These are phyloP conservation scores for Grammomys surdaster DNA, from an alignment of 2,113 vertebrate genomes.

Conservation along the genomic window DNA sequence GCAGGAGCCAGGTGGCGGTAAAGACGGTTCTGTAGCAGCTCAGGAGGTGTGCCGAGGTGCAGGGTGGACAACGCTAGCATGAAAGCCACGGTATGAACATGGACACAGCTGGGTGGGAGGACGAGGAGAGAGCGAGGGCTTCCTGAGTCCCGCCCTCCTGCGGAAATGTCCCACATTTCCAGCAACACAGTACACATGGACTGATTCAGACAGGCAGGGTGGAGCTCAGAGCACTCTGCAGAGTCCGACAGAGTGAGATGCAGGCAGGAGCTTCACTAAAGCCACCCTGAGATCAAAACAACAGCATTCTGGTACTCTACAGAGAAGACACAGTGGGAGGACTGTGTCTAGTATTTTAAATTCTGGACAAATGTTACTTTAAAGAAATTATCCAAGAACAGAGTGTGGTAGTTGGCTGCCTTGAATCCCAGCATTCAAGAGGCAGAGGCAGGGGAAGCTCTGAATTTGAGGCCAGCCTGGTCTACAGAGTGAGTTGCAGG, in stretches of 20 bases:
- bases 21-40: background rate
- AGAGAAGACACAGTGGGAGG: background rate
- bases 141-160: background rate
- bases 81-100: background rate
- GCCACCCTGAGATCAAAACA: background rate
- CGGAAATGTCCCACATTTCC: background rate
- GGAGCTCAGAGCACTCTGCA: background rate
- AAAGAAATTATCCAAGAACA: constrained; percentile 17
- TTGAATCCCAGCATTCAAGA: background rate
- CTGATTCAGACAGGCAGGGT: background rate
- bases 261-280: background rate
- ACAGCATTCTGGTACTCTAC: background rate
- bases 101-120: background rate
- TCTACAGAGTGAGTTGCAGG: background rate
- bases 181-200: background rate
- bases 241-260: background rate
- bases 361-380: constrained; percentile 35
- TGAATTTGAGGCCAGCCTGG: background rate
- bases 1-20: background rate
- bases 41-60: background rate
- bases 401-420: background rate
- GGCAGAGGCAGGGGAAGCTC: background rate
- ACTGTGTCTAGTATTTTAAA: background rate
- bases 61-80: background rate
- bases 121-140: background rate